These are phyloP conservation scores for Clarias gariepinus DNA, from an alignment of 2,113 vertebrate genomes.

Conservation along the genomic window DNA sequence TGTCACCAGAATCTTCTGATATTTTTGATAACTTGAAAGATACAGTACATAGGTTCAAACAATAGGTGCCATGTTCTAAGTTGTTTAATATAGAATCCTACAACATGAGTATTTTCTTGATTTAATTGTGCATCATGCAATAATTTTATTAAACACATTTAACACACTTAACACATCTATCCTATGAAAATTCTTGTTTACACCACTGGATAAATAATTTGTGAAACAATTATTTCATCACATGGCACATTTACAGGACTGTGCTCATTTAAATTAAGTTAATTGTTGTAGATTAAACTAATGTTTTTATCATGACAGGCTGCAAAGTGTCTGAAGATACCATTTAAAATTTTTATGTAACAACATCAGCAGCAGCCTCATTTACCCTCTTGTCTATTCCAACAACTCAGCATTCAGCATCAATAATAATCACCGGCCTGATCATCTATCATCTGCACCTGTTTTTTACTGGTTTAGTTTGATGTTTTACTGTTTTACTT, in stretches of 20 bases:
- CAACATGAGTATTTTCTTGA: not conserved
- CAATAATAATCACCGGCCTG: too few relatives aligned
- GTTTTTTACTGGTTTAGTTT: too few relatives aligned
- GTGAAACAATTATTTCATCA: not conserved
- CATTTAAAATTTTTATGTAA: too few relatives aligned
- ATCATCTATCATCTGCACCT: too few relatives aligned
- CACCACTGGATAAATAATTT: not conserved
- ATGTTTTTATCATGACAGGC: too few relatives aligned
- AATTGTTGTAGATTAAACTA: too few relatives aligned
- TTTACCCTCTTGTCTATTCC: too few relatives aligned
- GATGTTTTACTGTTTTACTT: too few relatives aligned
- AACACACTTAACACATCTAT: not conserved
- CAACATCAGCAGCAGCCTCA: too few relatives aligned
- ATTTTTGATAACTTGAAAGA: not conserved
- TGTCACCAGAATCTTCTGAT: not conserved
- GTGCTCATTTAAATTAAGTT: too few relatives aligned
- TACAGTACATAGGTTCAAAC: not conserved
- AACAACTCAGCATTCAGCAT: too few relatives aligned
- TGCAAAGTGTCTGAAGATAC: too few relatives aligned
- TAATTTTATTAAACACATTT: not conserved
- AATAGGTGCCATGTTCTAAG: not conserved
- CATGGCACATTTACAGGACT: not conserved
- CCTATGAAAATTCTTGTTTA: not conserved
- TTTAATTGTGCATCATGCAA: not conserved
- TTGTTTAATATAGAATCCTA: not conserved